Evolutionary conservation across 2,797 vertebrate genomes (phyloP).

Genomic region (Argya squamiceps): DNA sequence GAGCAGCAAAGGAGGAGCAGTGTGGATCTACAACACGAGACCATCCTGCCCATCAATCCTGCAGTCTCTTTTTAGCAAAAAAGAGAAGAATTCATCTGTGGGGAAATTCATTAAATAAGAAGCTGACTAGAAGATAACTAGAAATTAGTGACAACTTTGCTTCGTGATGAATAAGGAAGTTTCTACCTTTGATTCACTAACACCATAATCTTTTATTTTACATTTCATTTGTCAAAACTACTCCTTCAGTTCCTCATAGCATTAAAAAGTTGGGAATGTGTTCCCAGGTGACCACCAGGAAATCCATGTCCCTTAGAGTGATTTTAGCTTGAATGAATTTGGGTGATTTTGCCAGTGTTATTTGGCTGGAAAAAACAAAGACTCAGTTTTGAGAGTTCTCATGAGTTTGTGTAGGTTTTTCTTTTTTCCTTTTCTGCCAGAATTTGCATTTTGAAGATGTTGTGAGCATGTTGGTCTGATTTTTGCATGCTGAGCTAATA

Average conservation of each 20-base stretch:
- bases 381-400: neutral
- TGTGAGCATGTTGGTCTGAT: neutral
- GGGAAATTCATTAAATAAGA: neutral
- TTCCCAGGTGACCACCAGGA: neutral
- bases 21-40: accelerated
- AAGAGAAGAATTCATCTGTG: neutral
- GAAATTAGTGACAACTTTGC: neutral
- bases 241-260: neutral
- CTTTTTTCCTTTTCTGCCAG: neutral
- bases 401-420: neutral
- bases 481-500: neutral
- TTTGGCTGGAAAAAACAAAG: neutral
- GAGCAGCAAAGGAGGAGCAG: neutral
- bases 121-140: neutral
- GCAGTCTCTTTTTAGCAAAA: neutral
- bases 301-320: neutral
- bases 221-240: neutral
- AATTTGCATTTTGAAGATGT: neutral
- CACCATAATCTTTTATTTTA: neutral
- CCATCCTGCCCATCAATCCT: neutral
- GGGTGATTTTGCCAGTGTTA: accelerated
- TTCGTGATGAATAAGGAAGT: neutral
- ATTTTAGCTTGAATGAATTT: neutral
- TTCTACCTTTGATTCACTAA: neutral
- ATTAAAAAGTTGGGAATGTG: neutral